A percentile compares a stretch with the other conserved stretches of the same genome.
phyloP scores from a whole-genome alignment of 2,888 invertebrate genomes.

The Ophioninae sp. region DNA sequence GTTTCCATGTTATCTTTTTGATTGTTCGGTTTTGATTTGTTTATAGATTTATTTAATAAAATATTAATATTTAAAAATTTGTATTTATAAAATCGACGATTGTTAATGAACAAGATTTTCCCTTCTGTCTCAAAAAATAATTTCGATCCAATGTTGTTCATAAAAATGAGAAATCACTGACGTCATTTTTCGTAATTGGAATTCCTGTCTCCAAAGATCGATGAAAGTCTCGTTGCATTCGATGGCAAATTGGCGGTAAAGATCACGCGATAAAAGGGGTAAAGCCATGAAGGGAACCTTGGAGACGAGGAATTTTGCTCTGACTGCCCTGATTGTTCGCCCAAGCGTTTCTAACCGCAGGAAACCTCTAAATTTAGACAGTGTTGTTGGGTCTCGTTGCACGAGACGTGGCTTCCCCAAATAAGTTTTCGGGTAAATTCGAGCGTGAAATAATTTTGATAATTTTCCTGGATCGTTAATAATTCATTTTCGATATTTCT shows the following conservation, averaged over 20 bases:
- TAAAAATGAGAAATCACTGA: no score
- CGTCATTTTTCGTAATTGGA: not conserved
- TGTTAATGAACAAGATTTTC: no score
- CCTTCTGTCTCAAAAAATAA: no score
- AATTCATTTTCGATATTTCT: not conserved
- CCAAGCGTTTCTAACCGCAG: constrained; percentile 49
- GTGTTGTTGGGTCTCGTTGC: constrained; percentile 3
- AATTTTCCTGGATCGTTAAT: not conserved
- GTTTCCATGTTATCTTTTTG: no score
- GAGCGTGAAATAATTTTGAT: constrained; percentile 6
- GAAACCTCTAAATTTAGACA: constrained; percentile 49
- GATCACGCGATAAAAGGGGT: not conserved
- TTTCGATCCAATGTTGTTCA: no score
- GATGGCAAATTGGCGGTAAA: constrained; percentile 26
- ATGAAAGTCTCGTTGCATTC: not conserved
- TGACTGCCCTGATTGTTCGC: constrained; percentile 53
- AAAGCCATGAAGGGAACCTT: constrained; percentile 5
- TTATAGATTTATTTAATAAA: no score
- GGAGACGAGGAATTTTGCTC: constrained; percentile 33
- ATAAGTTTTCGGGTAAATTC: not conserved
- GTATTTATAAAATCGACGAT: no score
- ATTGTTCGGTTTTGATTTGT: no score
- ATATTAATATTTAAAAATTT: no score
- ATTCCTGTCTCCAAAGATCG: not conserved
- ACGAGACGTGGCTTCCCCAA: not conserved